phyloP scores from a whole-genome alignment of 2,888 invertebrate species.

The Nectonema munidae region DNA sequence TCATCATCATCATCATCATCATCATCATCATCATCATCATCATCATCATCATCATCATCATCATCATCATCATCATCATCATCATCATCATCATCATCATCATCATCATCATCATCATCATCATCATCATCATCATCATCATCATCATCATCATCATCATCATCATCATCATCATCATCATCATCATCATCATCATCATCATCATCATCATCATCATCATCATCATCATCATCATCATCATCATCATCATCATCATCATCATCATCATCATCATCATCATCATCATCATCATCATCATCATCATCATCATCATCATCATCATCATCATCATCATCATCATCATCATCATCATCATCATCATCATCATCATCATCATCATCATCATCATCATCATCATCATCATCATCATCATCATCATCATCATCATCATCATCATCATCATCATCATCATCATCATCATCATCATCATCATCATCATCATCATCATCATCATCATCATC shows the following conservation, averaged over 20 bases:
- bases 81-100: slow-evolving; percentile 5
- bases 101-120: slow-evolving; percentile 5
- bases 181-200: slow-evolving; percentile 5
- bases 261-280: slow-evolving; percentile 5
- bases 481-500: slow-evolving; percentile 5
- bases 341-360: slow-evolving; percentile 5
- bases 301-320: slow-evolving; percentile 5
- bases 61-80: slow-evolving; percentile 5
- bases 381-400: slow-evolving; percentile 5
- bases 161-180: slow-evolving; percentile 5
- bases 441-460: slow-evolving; percentile 5
- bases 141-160: slow-evolving; percentile 5
- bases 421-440: slow-evolving; percentile 5
- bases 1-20: slow-evolving; percentile 5
- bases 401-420: slow-evolving; percentile 5
- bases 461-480: slow-evolving; percentile 5
- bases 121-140: slow-evolving; percentile 5
- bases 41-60: slow-evolving; percentile 5
- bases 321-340: slow-evolving; percentile 5
- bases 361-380: slow-evolving; percentile 5
- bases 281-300: slow-evolving; percentile 5
- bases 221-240: slow-evolving; percentile 5
- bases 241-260: slow-evolving; percentile 5
- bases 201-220: slow-evolving; percentile 5
- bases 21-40: slow-evolving; percentile 5